Evolutionary conservation across 2,113 vertebrate genomes (phyloP).

Genomic region (Shinisaurus crocodilurus): DNA sequence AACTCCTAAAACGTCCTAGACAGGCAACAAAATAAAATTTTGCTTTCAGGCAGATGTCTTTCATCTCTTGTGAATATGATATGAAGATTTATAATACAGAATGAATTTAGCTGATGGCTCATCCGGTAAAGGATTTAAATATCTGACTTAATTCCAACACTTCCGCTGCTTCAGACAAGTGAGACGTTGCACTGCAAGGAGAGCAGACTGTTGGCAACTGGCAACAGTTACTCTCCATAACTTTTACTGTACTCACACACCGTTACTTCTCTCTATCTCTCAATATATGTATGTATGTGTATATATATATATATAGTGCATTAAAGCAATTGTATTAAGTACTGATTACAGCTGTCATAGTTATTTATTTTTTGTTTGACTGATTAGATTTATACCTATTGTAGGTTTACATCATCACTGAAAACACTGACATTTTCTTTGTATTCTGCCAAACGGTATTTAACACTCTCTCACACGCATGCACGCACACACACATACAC

Average conservation of each 20-base stretch:
- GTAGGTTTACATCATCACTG: neutral
- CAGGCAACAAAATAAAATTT: neutral
- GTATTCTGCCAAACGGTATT: neutral
- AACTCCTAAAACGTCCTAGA: neutral
- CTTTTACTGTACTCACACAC: neutral
- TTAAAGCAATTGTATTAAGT: neutral
- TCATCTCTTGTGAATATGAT: neutral
- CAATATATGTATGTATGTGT: neutral
- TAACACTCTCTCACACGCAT: neutral
- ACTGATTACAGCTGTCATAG: too few species aligned
- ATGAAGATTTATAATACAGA: slow-evolving; percentile 17
- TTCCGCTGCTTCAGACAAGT: slow-evolving; percentile 13
- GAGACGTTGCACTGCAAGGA: neutral
- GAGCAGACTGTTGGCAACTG: neutral
- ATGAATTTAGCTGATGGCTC: slow-evolving; percentile 23
- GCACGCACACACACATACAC: neutral
- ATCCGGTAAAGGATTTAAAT: slow-evolving; percentile 33
- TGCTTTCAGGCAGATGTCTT: slow-evolving; percentile 7
- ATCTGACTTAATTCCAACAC: slow-evolving; percentile 26
- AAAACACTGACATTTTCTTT: neutral
- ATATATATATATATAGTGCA: neutral
- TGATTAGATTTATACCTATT: neutral
- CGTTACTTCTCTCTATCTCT: neutral
- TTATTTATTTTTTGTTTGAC: neutral
- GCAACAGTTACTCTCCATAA: neutral